A percentile compares a stretch with the other conserved stretches of the same genome.
Evolutionary conservation across 2,888 invertebrate species (phyloP).

Genomic region (Molanna angustata): DNA sequence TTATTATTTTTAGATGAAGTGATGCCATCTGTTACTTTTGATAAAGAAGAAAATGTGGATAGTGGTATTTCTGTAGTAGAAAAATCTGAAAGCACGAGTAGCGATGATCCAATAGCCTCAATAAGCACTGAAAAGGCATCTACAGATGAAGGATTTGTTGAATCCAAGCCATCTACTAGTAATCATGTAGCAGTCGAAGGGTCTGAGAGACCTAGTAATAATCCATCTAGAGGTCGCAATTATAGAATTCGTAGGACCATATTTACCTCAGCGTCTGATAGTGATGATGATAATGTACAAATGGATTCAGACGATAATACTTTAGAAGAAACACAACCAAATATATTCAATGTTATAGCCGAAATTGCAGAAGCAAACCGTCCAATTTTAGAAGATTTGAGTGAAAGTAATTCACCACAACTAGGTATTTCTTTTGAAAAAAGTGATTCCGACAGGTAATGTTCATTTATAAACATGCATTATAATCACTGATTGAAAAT

Average conservation of each 20-base stretch:
- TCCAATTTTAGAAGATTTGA: neutral
- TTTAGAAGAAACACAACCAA: too few relatives aligned
- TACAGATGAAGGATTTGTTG: neutral
- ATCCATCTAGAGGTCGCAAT: constrained; percentile 11
- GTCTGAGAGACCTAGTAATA: neutral
- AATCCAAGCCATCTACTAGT: constrained; percentile 13
- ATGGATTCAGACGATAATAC: constrained; percentile 27
- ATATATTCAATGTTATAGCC: too few relatives aligned
- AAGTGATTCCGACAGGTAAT: neutral
- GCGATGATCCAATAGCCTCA: constrained; percentile 40
- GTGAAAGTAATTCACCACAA: constrained; percentile 4
- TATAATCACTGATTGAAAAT: neutral
- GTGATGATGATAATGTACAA: constrained; percentile 18
- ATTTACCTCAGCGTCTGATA: constrained; percentile 9
- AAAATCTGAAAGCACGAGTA: constrained; percentile 51
- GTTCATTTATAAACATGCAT: neutral
- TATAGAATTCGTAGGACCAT: constrained; percentile 14
- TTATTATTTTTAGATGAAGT: neutral
- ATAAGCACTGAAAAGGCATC: constrained; percentile 2
- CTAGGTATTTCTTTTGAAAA: constrained; percentile 2
- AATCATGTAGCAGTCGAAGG: neutral
- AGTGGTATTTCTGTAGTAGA: constrained; percentile 51
- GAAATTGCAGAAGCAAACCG: constrained; percentile 1
- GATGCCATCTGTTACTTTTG: neutral
- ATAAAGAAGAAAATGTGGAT: constrained; percentile 47